Evolutionary conservation across 2,113 vertebrate genomes (phyloP), one percentile per base, ranked within the genome.

Genomic region (Calonectris borealis): DNA sequence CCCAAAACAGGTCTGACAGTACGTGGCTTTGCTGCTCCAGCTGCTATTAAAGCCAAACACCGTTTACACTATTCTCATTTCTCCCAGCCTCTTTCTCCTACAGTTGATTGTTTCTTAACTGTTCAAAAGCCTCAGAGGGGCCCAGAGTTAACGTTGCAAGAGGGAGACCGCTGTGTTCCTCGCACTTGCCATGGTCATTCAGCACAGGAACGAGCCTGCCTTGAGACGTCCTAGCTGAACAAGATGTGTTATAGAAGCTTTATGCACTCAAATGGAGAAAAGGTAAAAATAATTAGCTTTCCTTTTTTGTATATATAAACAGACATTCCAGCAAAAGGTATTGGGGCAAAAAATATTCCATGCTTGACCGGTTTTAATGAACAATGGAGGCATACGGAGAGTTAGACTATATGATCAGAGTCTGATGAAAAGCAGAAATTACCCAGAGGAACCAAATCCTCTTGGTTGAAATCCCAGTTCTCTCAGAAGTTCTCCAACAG

Each of bases 371-470:
- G 58, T 58, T 69, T 70, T 87, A 76, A 88, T 62, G 84, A 76
- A 87, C 73, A 90, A 65, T 69, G 17, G 52, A 90, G 21, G 31
- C 79, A 52, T 55, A 32, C 4, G 1, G 24, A 79, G 34, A 79
- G 31, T 34, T 93, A 79, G 29, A 36, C 70, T 72, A 17, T 27
- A 61, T 49, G 57, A 94, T 90, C 84, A 89, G 69, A 40, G 36
- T 27, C 72, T 91, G 84, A 93, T 87, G 73, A 95, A 95, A 96
- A 82, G 36, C 84, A 94, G 91, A 93, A 91, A 65, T 93, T 85
- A 96, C 54, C 11, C 75, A 82, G 3, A 7, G 76, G 87, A 94
- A 91, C 11, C 11, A 89, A 91, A 82, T 60, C 57, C 44, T 85
- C 54, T 85, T 88, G 75, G 66, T 83, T 85, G 54, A 90, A 91